Evolutionary conservation across 1,140 invertebrate genomes (phyloP).

Genomic region (Megathymus violae): DNA sequence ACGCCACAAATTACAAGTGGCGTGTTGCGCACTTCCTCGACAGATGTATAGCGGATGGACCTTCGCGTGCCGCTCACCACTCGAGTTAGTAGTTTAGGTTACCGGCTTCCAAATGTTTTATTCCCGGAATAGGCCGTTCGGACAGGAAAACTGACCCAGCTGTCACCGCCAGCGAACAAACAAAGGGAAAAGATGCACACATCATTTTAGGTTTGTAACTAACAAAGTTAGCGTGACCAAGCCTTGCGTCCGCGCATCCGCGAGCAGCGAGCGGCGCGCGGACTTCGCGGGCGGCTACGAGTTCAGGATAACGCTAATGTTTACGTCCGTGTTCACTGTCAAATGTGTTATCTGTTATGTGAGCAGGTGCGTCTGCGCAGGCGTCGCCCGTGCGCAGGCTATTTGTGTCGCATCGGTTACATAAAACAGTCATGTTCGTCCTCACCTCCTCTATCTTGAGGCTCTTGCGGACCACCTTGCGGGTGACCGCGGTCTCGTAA

Average conservation of each 20-base stretch:
- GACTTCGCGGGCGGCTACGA: slow-evolving; percentile 16
- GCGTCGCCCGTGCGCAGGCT: slow-evolving; percentile 59
- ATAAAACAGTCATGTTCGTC: slow-evolving; percentile 71
- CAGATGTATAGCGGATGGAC: slow-evolving; percentile 65
- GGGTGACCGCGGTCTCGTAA: slow-evolving; percentile 85
- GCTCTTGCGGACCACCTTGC: slow-evolving; percentile 86
- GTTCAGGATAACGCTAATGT: slow-evolving; percentile 61
- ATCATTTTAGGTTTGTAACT: slow-evolving; percentile 17
- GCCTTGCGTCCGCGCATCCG: slow-evolving; percentile 9
- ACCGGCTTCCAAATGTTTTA: slow-evolving; percentile 43
- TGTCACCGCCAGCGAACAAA: slow-evolving; percentile 36
- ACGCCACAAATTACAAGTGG: slow-evolving; percentile 69
- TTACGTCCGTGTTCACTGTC: slow-evolving; percentile 77
- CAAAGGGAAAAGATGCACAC: slow-evolving; percentile 38
- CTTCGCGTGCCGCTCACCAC: slow-evolving; percentile 58
- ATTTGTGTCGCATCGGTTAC: slow-evolving; percentile 76
- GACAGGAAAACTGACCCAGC: slow-evolving; percentile 52
- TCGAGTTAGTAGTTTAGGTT: slow-evolving; percentile 52
- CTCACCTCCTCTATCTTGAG: slow-evolving; percentile 88
- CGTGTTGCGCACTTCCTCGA: slow-evolving; percentile 71
- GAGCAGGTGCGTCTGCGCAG: slow-evolving; percentile 66
- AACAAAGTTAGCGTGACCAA: neutral
- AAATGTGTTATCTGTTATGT: slow-evolving; percentile 76
- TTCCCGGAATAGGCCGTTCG: slow-evolving; percentile 59
- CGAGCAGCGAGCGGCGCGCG: slow-evolving; percentile 6